Evolutionary conservation across 2,797 vertebrate species (phyloP).

Genomic region (Dallia pectoralis): DNA sequence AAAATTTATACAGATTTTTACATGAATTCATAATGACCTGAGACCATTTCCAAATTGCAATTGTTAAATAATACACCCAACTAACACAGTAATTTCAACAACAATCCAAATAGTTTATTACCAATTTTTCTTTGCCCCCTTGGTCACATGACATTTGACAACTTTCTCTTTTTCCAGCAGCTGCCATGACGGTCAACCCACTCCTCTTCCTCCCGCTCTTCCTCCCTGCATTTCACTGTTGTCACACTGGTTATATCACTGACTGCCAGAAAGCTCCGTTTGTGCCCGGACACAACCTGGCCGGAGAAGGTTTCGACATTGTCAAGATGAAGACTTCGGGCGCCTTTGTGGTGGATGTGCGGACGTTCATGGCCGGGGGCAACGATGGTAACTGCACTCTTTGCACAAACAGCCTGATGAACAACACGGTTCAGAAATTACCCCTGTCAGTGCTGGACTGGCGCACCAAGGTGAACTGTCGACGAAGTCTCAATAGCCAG

Average conservation of each 20-base stretch:
- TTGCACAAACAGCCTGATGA: conserved; percentile 43
- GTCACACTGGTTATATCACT: background rate
- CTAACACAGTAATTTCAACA: background rate
- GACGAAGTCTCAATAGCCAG: conserved; percentile 27
- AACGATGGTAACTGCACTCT: conserved; percentile 47
- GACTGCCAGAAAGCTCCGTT: conserved; percentile 44
- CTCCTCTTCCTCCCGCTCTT: conserved; percentile 16
- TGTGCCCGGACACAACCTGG: conserved; percentile 53
- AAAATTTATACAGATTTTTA: background rate
- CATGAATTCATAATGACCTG: background rate
- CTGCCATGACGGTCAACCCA: conserved; percentile 8
- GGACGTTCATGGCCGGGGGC: conserved; percentile 37
- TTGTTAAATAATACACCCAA: background rate
- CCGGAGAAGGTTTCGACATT: conserved; percentile 52
- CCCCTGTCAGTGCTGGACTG: conserved; percentile 48
- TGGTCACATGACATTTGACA: background rate
- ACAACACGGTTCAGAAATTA: conserved; percentile 40
- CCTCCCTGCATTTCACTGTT: background rate
- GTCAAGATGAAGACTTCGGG: conserved; percentile 44
- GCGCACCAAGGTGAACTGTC: conserved; percentile 51
- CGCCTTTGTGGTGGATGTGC: conserved; percentile 45
- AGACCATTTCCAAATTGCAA: background rate
- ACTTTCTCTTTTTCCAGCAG: background rate
- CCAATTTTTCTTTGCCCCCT: background rate
- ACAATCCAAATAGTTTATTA: background rate